Conservation (phyloP, 2,888 invertebrate genomes). For the Cerastoderma edule region DNA sequence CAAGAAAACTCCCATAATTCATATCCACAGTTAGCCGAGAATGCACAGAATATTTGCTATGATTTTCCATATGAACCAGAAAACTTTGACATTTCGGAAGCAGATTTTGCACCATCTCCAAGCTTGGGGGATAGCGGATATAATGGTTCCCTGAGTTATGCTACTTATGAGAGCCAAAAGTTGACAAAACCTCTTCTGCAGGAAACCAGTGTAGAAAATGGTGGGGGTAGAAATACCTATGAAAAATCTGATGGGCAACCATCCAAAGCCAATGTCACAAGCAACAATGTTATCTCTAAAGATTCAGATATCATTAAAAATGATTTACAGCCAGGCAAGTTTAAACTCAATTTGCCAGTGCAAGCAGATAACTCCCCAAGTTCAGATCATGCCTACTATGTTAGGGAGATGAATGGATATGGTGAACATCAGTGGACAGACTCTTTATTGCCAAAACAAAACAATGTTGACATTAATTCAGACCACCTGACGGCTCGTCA, state of each 20-base stretch:
- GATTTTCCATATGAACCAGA: constrained; percentile 70
- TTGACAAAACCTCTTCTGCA: neutral
- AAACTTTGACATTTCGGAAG: constrained; percentile 74
- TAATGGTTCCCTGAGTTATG: constrained; percentile 33
- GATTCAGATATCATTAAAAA: constrained; percentile 24
- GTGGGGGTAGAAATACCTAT: constrained; percentile 2
- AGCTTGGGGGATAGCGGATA: constrained; percentile 39
- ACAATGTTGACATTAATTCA: constrained; percentile 10
- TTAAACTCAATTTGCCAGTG: constrained; percentile 36
- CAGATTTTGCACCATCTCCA: constrained; percentile 72
- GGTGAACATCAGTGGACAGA: constrained; percentile 6
- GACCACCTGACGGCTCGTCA: constrained; percentile 19
- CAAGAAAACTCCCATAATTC: neutral
- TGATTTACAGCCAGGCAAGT: constrained; percentile 27
- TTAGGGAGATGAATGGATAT: constrained; percentile 47
- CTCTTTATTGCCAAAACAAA: constrained; percentile 26
- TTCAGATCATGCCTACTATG: constrained; percentile 17
- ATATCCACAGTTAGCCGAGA: neutral
- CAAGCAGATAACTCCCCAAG: constrained; percentile 46
- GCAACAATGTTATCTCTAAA: neutral
- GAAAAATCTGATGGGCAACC: neutral
- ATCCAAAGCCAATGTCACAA: constrained; percentile 7
- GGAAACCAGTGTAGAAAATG: constrained; percentile 7
- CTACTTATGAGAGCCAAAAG: neutral
- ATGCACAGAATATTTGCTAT: constrained; percentile 52